Percentiles rank a stretch among this genome's conserved stretches.
phyloP scores from a whole-genome alignment of 2,113 vertebrate genomes.

The Xenus cinereus region DNA sequence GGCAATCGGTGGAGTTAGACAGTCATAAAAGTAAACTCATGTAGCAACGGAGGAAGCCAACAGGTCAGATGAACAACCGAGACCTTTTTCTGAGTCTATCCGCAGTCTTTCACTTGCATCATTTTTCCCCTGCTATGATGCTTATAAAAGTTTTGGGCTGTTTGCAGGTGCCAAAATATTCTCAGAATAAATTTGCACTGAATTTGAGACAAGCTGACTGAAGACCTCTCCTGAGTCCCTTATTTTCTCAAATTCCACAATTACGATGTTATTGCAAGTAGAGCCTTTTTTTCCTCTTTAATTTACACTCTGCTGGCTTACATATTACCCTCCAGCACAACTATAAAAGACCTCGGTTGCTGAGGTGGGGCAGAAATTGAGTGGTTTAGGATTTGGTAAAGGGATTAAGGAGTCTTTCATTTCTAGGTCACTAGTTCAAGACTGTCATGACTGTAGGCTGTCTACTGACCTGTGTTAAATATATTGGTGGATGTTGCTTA shows the following conservation, averaged over 20 bases:
- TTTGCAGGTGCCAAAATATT: slow-evolving; percentile 68
- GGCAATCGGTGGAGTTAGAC: background rate
- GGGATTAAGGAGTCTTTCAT: slow-evolving; percentile 64
- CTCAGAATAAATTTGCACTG: slow-evolving; percentile 67
- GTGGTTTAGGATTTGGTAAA: slow-evolving; percentile 69
- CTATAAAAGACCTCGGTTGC: slow-evolving; percentile 53
- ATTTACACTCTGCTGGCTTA: slow-evolving; percentile 61
- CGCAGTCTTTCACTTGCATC: slow-evolving; percentile 61
- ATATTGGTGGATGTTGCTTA: slow-evolving; percentile 53
- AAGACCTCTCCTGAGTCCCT: slow-evolving; percentile 65
- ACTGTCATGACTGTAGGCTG: slow-evolving; percentile 65
- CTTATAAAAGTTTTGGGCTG: slow-evolving; percentile 60
- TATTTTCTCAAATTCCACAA: slow-evolving; percentile 67
- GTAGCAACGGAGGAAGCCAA: slow-evolving; percentile 16
- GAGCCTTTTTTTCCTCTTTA: slow-evolving; percentile 50
- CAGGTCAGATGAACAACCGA: slow-evolving; percentile 64
- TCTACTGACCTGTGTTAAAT: slow-evolving; percentile 64
- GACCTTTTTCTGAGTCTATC: slow-evolving; percentile 57
- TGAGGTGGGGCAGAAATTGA: slow-evolving; percentile 62
- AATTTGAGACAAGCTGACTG: slow-evolving; percentile 65
- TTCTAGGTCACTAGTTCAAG: slow-evolving; percentile 68
- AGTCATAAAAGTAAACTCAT: background rate
- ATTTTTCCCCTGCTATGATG: slow-evolving; percentile 39
- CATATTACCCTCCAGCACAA: slow-evolving; percentile 46
- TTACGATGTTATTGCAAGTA: slow-evolving; percentile 55